Evolutionary conservation across 2,888 invertebrate genomes (phyloP).

Genomic region (Pherbina coryleti): DNA sequence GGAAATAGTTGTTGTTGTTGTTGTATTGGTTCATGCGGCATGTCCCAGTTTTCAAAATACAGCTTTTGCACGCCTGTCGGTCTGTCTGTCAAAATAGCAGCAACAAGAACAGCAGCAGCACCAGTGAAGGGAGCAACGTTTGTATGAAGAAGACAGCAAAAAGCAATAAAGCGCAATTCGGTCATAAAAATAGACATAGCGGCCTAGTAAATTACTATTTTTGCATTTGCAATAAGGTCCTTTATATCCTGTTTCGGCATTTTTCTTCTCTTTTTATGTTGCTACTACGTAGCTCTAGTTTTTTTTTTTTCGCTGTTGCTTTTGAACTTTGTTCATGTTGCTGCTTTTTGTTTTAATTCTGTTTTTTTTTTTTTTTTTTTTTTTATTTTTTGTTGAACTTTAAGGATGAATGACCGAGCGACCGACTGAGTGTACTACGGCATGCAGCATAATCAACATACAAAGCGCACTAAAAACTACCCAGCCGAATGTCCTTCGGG

Average conservation of each 20-base stretch:
- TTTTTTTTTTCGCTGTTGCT: background rate
- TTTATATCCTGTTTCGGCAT: constrained; percentile 8
- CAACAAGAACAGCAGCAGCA: background rate
- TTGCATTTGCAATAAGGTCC: constrained; percentile 26
- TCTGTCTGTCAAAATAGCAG: constrained; percentile 11
- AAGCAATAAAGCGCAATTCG: constrained; percentile 64
- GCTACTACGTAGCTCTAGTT: background rate
- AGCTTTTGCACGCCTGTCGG: background rate
- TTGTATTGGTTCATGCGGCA: constrained; percentile 37
- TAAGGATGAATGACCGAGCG: constrained; percentile 30
- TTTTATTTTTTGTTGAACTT: constrained; percentile 17
- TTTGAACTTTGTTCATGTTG: constrained; percentile 41
- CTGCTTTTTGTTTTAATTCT: constrained; percentile 37
- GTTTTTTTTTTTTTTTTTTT: constrained; percentile 16
- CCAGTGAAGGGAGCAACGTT: constrained; percentile 54
- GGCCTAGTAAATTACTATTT: constrained; percentile 31
- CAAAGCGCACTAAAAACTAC: background rate
- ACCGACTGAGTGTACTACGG: background rate
- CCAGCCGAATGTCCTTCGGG: constrained; percentile 3
- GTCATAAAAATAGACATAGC: constrained; percentile 44
- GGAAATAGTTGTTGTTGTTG: background rate
- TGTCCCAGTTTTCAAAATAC: constrained; percentile 25
- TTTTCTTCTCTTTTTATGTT: constrained; percentile 6
- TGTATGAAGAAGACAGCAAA: constrained; percentile 42
- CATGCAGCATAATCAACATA: constrained; percentile 7